These are phyloP conservation scores for Apaloderma vittatum DNA, from an alignment of 2,113 vertebrate species.

Conservation along the genomic window DNA sequence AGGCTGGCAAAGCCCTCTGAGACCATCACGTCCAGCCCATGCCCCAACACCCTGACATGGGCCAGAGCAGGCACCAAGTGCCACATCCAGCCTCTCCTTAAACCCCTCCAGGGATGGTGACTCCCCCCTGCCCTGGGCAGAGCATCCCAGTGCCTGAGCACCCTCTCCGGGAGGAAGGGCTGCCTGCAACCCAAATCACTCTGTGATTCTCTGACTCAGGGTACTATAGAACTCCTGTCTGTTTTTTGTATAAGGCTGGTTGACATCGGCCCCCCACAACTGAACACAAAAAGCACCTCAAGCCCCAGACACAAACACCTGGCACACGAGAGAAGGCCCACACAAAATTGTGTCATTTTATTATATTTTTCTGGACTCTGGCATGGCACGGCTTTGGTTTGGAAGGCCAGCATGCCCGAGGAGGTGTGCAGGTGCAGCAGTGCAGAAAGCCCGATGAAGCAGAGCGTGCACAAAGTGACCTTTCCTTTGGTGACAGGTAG, in stretches of 20 bases:
- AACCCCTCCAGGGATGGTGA: too few species aligned
- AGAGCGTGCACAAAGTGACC: background rate
- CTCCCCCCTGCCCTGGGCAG: too few species aligned
- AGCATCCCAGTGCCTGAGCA: too few species aligned
- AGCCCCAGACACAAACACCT: background rate
- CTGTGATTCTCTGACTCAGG: too few species aligned
- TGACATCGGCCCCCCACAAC: accelerated
- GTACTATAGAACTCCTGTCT: background rate
- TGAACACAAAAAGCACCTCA: background rate
- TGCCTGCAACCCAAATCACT: too few species aligned
- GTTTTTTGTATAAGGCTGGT: background rate
- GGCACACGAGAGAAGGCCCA: background rate
- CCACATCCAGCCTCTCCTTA: too few species aligned
- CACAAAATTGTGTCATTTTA: background rate
- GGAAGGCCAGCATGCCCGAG: background rate
- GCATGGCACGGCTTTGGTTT: background rate
- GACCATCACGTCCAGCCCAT: too few species aligned
- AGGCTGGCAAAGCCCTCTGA: too few species aligned
- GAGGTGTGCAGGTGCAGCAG: background rate
- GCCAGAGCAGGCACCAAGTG: too few species aligned
- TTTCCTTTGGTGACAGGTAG: background rate
- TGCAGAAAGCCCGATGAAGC: background rate
- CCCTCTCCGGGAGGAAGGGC: too few species aligned
- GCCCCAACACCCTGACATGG: too few species aligned
- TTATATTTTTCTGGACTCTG: background rate